Conservation (phyloP, 2,113 vertebrate genomes). For the Oriolus oriolus region DNA sequence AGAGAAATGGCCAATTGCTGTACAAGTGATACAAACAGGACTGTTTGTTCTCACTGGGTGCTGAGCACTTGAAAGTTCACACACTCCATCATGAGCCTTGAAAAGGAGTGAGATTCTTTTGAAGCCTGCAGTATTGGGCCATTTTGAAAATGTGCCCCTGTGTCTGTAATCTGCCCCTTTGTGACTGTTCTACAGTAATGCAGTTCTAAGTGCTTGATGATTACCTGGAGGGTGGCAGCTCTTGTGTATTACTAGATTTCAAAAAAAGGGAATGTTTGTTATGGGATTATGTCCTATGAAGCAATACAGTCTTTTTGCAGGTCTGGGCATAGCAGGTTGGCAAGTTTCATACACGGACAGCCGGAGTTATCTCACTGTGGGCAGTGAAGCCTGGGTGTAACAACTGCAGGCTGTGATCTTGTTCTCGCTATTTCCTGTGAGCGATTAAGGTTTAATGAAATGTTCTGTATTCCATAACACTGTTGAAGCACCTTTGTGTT, state of each 20-base stretch:
- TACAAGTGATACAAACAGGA: background rate
- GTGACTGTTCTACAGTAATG: background rate
- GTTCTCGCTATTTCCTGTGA: background rate
- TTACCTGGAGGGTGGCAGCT: background rate
- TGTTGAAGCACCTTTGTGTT: background rate
- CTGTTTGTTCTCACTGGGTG: slow-evolving; percentile 43
- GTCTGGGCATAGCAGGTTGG: background rate
- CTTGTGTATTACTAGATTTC: background rate
- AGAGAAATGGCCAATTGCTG: slow-evolving; percentile 19
- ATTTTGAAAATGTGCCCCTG: background rate
- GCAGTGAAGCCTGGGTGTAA: background rate
- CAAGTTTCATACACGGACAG: background rate
- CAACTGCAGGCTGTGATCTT: background rate
- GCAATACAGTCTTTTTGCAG: background rate
- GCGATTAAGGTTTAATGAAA: background rate
- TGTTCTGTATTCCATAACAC: background rate
- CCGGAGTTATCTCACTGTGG: background rate
- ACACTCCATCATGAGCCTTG: background rate
- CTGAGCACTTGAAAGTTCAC: background rate
- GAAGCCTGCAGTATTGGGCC: background rate
- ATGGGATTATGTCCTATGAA: background rate
- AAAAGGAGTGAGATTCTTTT: background rate
- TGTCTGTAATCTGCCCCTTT: background rate
- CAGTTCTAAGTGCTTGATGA: background rate
- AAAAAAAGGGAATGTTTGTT: background rate